These are phyloP conservation scores for Halichoerus grypus DNA, from an alignment of 2,113 vertebrate genomes.

Conservation along the genomic window DNA sequence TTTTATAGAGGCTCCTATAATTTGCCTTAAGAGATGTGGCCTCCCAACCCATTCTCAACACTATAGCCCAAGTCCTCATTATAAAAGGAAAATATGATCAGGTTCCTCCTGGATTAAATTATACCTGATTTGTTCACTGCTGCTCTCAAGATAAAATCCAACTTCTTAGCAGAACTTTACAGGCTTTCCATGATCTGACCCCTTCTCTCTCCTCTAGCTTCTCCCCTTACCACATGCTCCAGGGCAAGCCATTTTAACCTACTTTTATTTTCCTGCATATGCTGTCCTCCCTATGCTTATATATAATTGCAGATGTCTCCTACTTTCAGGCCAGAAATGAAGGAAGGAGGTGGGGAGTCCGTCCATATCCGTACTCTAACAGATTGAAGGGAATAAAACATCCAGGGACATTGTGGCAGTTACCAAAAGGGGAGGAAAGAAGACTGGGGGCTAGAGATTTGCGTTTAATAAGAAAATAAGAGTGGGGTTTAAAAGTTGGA, in stretches of 20 bases:
- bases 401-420: background rate
- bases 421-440: background rate
- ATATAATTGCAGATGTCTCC: background rate
- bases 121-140: background rate
- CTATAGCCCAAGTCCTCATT: background rate
- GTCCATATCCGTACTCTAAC: background rate
- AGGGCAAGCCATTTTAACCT: background rate
- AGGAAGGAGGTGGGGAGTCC: background rate
- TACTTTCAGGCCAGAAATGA: background rate
- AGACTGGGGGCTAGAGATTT: background rate
- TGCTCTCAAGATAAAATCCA: background rate
- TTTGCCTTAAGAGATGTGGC: background rate
- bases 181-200: background rate
- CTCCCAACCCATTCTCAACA: background rate
- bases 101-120: background rate
- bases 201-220: background rate
- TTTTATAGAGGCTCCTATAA: background rate
- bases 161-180: background rate
- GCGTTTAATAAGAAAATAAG: background rate
- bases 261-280: background rate
- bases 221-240: background rate
- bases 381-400: background rate
- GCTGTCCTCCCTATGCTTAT: background rate
- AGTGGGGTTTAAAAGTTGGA: background rate
- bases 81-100: constrained; percentile 2